Evolutionary conservation across 2,113 vertebrate species (phyloP).

Genomic region (Caranx ignobilis): DNA sequence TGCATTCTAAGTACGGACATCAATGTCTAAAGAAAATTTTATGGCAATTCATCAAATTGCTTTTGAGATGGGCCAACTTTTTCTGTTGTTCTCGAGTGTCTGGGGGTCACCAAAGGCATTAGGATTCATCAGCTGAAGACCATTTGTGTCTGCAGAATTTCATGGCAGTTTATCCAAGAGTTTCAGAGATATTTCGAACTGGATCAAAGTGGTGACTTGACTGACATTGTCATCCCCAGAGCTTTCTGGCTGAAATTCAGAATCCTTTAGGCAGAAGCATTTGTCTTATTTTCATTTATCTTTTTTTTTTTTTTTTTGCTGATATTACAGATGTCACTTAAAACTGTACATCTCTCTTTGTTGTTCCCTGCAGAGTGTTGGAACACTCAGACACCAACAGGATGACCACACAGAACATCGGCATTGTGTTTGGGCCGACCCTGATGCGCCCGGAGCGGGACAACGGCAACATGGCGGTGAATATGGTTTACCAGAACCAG

Average conservation of each 20-base stretch:
- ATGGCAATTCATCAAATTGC: slow-evolving; percentile 10
- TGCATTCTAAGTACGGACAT: background rate
- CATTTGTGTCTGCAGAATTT: background rate
- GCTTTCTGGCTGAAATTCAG: background rate
- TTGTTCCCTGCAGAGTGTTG: slow-evolving; percentile 84
- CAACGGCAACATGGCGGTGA: slow-evolving; percentile 86
- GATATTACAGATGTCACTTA: background rate
- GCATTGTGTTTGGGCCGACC: slow-evolving; percentile 95
- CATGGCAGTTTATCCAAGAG: background rate
- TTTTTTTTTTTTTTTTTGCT: background rate
- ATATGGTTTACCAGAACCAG: slow-evolving; percentile 90
- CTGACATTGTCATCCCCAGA: background rate
- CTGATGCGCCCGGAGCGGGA: slow-evolving; percentile 91
- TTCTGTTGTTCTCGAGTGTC: slow-evolving; percentile 22
- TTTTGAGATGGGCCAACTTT: slow-evolving; percentile 27
- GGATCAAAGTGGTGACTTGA: background rate
- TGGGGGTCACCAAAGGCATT: slow-evolving; percentile 28
- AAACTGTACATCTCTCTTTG: background rate
- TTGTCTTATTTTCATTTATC: background rate
- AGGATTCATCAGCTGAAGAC: background rate
- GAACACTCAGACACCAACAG: slow-evolving; percentile 86
- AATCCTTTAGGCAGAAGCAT: background rate
- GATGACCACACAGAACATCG: slow-evolving; percentile 94
- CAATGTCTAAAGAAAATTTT: slow-evolving; percentile 13
- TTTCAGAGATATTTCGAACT: slow-evolving; percentile 6